Evolutionary conservation across 2,113 vertebrate species (phyloP), one percentile per base, ranked within the genome.

Genomic region (Neolamprologus longior): DNA sequence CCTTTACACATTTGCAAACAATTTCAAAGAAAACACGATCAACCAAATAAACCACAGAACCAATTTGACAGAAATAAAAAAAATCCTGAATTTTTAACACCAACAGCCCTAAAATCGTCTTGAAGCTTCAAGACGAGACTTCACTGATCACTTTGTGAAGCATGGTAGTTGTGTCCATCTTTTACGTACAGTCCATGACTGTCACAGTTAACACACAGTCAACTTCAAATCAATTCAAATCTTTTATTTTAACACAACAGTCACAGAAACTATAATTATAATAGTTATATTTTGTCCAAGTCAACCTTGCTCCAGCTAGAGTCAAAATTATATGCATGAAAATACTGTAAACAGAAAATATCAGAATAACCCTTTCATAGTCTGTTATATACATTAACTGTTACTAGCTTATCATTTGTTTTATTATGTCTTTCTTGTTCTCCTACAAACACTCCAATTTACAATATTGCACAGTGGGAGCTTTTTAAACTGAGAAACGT

Each of bases 61-160:
- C 21, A 73, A 26, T 73, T 14, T 68, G 3, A 45, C 68, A 73
- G 37, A 40, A 40, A 68, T 68, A 15, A 13, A 17, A 54, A n/a
- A 35, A 35, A n/a, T 66, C 9, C 3, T n/a, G 2, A 68, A 21
- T 14, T 40, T 68, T 13, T 68, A 40, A 40, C 63, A 42, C n/a
- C 35, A 42, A 0, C 57, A 24, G 35, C 5, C 1, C 63, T 68
- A 40, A 63, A n/a, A 63, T 33, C 1, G 0, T 1, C 31, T 3
- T 35, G 0, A 63, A 35, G 58, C 17, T 63, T 63, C 31, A 63
- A 5, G 12, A 71, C 5, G 2, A 42, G n/a, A 42, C 35, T 71
- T 71, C 35, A 42, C 12, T 24, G 40, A 71, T 68, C 33, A 68
- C 17, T 68, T n/a, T 3, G 35, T 71, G 35, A 40, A 3, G 58